Conservation (phyloP, 2,888 invertebrate species). For the Zeuzera pyrina region DNA sequence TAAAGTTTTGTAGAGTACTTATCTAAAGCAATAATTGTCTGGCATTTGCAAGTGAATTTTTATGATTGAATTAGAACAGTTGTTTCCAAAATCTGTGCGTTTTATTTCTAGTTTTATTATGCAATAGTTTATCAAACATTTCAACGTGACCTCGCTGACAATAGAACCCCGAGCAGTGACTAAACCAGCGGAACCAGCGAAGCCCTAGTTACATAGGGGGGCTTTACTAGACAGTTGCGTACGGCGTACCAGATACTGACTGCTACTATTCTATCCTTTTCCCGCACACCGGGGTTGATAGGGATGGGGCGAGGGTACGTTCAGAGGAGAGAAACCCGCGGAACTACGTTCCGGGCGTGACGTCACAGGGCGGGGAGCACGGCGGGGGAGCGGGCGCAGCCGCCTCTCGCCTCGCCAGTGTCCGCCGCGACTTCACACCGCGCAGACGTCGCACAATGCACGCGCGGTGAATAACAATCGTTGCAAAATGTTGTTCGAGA, state of each 20-base stretch:
- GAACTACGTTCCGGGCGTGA: constrained; percentile 32
- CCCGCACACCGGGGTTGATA: not conserved
- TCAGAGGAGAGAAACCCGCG: constrained; percentile 24
- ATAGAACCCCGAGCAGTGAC: no score
- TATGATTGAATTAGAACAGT: no score
- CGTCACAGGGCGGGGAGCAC: constrained; percentile 46
- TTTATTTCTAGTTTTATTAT: no score
- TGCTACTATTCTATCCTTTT: not conserved
- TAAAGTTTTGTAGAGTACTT: no score
- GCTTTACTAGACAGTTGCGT: constrained; percentile 20
- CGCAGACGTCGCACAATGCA: constrained; percentile 44
- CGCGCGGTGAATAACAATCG: constrained; percentile 54
- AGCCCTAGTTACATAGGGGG: constrained; percentile 25
- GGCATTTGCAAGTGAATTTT: no score
- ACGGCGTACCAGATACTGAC: not conserved
- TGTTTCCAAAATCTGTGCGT: no score
- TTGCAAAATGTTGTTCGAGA: constrained; percentile 81
- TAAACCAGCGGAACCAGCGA: no score
- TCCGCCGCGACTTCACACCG: constrained; percentile 49
- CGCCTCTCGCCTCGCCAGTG: constrained; percentile 35
- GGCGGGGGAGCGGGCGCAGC: constrained; percentile 22
- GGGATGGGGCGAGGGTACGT: constrained; percentile 21
- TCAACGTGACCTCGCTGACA: no score
- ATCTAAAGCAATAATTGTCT: no score
- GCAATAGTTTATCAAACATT: no score